Evolutionary conservation across 2,888 invertebrate genomes (phyloP), one percentile per base, ranked within the genome.

Genomic region (Nineta flava): DNA sequence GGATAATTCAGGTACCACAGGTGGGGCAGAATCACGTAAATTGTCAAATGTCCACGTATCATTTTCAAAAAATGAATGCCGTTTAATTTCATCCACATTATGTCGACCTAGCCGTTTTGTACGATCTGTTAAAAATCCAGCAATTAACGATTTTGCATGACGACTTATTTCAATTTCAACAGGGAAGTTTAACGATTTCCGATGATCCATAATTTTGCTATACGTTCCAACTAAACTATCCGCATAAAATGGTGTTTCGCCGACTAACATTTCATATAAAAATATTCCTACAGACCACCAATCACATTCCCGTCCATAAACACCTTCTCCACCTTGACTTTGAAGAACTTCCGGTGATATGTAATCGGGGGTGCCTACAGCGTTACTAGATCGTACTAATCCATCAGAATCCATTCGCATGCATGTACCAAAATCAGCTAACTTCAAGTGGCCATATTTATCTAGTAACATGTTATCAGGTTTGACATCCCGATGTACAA

Each of bases 241-340:
- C 3, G 97, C 97, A 70, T 93, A 97, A 70, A 99, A 99, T 1
- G 99, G 99, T 10, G 99, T 95, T 67, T 99, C 99, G 7, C 95
- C 95, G 52, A 94, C 87, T 49, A 99, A 74, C 96, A 99, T 96
- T 76, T 99, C 99, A 68, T 94, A 99, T 2, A 99, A 78, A 68
- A 99, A 94, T 59, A 99, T 95, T 50, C 99, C 99, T 21, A 97
- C 96, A 16, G 96, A 95, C 96, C 96, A 97, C 93, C 94, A 96
- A 70, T 97, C 96, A 71, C 95, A 96, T 69, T 99, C 97, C 42
- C 93, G 76, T 0, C 97, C 97, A 67, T 99, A 99, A 52, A 91
- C 87, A 51, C 93, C 93, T 63, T 92, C 90, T 38, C 88, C 87
- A 55, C 94, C 94, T 70, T 96, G 96, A 35, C 95, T 95, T 65